A percentile compares a stretch with the other conserved stretches of the same genome.
phyloP scores from a whole-genome alignment of 1,140 invertebrate species.

The Procambarus clarkii region DNA sequence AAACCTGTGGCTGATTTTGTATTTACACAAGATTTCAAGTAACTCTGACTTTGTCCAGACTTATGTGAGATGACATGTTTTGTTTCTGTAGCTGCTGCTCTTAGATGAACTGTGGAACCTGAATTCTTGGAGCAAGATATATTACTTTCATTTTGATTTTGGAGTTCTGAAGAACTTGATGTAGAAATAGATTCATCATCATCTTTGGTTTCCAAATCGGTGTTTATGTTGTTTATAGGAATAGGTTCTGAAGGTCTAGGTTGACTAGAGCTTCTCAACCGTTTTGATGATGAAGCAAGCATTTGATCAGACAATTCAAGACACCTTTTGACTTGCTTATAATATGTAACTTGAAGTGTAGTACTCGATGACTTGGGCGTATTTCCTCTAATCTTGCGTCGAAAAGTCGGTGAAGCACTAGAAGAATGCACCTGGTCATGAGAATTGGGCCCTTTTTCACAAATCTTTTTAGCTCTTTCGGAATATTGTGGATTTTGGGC shows the following conservation, averaged over 20 bases:
- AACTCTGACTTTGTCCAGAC: no score
- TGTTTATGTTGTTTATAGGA: no score
- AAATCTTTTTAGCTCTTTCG: no score
- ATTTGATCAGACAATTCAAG: not conserved
- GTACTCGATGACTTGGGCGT: not conserved
- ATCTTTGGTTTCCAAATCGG: not conserved
- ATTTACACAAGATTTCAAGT: no score
- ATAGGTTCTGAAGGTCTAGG: not conserved
- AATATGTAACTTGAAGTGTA: not conserved
- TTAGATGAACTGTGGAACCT: not conserved
- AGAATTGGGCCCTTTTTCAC: no score
- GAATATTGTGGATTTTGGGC: no score
- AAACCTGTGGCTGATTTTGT: no score
- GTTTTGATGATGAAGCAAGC: not conserved
- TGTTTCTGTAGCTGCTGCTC: not conserved
- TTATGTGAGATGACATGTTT: no score
- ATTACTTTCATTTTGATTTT: not conserved
- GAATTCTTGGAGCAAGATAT: not conserved
- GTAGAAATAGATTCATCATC: not conserved
- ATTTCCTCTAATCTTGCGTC: no score
- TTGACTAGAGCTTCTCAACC: not conserved
- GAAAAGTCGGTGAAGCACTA: no score
- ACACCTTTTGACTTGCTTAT: not conserved
- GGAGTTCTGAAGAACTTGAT: not conserved
- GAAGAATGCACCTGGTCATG: no score